These are phyloP conservation scores for Drosophila paramelanica DNA, from an alignment of 2,888 invertebrate genomes.

Conservation along the genomic window DNA sequence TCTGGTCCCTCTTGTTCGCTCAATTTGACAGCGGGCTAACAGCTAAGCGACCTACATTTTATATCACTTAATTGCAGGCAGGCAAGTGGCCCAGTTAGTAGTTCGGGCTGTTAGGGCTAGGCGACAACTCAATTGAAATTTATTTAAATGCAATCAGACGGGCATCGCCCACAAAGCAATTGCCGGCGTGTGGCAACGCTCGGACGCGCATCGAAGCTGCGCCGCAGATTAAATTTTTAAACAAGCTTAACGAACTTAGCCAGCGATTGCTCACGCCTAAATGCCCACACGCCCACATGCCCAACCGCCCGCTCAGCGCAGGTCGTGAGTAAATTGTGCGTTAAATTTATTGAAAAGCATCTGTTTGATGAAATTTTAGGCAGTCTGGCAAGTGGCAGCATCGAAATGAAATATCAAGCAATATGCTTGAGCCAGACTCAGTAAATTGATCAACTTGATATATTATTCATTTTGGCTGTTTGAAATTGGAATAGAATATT, in stretches of 20 bases:
- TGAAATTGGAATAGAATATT: constrained; percentile 5
- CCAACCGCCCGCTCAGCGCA: neutral
- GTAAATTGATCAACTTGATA: neutral
- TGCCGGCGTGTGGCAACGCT: constrained; percentile 25
- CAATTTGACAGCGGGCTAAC: constrained; percentile 54
- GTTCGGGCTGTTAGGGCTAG: constrained; percentile 23
- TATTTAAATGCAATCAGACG: constrained; percentile 75
- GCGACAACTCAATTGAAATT: constrained; percentile 75
- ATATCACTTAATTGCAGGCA: constrained; percentile 52
- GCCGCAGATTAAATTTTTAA: constrained; percentile 33
- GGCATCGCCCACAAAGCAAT: constrained; percentile 56
- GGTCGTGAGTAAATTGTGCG: constrained; percentile 36
- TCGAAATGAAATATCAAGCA: too few species aligned
- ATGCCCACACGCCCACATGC: constrained; percentile 4
- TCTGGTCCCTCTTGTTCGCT: constrained; percentile 14
- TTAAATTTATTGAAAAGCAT: constrained; percentile 31
- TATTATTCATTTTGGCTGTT: constrained; percentile 1
- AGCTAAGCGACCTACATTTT: constrained; percentile 48
- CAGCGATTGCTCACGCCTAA: constrained; percentile 17
- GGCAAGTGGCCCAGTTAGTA: constrained; percentile 54
- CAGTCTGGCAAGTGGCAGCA: neutral
- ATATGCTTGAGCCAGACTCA: too few species aligned
- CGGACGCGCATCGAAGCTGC: constrained; percentile 8
- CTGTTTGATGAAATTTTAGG: constrained; percentile 1
- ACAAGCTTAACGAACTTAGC: constrained; percentile 27